Evolutionary conservation across 30 jellyfish, hydroid and myxozoan genomes (phyloP).

Genomic region (Hydractinia symbiolongicarpus): DNA sequence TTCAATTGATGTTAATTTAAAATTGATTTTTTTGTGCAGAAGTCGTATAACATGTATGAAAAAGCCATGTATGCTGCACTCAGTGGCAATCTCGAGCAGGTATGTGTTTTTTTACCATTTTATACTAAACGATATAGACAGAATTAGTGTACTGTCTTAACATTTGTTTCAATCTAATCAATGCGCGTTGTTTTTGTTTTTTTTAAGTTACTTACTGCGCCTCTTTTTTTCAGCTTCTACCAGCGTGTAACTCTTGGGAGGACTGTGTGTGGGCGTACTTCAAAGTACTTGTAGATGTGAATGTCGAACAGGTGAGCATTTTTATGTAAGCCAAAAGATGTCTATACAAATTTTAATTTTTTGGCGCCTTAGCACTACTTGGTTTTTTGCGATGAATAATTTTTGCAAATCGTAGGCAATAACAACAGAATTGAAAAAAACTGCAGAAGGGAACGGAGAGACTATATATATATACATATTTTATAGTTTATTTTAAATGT

Average conservation of each 20-base stretch:
- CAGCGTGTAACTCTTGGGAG: constrained; percentile 74
- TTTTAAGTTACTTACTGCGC: background rate
- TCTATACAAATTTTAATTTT: background rate
- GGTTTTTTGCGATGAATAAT: background rate
- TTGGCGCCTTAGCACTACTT: no score
- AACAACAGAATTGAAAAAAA: no score
- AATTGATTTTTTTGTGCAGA: constrained; percentile 14
- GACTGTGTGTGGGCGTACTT: constrained; percentile 88
- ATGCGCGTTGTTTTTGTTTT: background rate
- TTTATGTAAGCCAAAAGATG: no score
- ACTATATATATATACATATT: no score
- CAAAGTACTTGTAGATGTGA: constrained; percentile 67
- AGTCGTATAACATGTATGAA: constrained; percentile 32
- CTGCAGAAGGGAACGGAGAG: no score
- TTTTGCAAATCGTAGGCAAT: background rate
- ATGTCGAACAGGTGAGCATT: constrained; percentile 61
- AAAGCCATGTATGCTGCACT: constrained; percentile 88
- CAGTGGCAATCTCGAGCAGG: constrained; percentile 80
- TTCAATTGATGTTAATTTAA: background rate
- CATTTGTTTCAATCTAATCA: background rate
- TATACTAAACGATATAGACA: background rate
- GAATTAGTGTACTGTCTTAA: no score
- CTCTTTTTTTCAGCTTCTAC: constrained; percentile 27
- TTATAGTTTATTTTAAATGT: no score
- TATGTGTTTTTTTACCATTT: background rate